Evolutionary conservation across 2,888 invertebrate genomes (phyloP), one percentile per base, ranked within the genome.

Genomic region (Sussaba pulchella): DNA sequence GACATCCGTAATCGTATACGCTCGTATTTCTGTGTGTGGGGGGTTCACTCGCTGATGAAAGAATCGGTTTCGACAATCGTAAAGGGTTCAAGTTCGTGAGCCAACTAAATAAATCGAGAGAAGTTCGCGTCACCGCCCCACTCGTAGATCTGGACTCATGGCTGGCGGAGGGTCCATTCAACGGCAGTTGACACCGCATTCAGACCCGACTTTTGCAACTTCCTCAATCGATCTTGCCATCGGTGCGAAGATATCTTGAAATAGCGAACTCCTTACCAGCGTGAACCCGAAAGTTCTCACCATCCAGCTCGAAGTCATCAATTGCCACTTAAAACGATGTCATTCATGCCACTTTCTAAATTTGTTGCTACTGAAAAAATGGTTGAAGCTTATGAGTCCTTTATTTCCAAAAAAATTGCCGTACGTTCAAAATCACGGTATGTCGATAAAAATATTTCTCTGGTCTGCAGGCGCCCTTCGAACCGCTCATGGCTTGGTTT

Each of bases 141-240:
- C 31, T 83, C 57, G 71, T 81, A 86, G 67, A 81, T 83, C 81
- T 79, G 78, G 36, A 78, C 83, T 71, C 74, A 78, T 43, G 82
- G 78, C 47, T 84, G 83, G 63, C 85, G 82, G 71, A 74, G 82
- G 47, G 83, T 84, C 85, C 86, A 85, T 85, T 87, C 86, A 52
- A 85, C 82, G 24, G 85, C 81, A 71, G 83, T 86, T 74, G 87
- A 86, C 74, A 85, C 86, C 50, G 87, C 84, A 81, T 88, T 86
- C 82, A 86, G 83, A 64, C 84, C 84, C 66, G 83, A 82, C 75
- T 81, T 85, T 83, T 82, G 83, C 74, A 88, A 85, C 83, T 87
- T 87, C 67, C 78, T 86, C 83, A 86, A 85, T 85, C 87, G 85
- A 85, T 87, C 88, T 82, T 83, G 75, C 84, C 86, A 87, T 82